phyloP scores from a whole-genome alignment of 2,888 invertebrate genomes.

The Thelaira solivaga region DNA sequence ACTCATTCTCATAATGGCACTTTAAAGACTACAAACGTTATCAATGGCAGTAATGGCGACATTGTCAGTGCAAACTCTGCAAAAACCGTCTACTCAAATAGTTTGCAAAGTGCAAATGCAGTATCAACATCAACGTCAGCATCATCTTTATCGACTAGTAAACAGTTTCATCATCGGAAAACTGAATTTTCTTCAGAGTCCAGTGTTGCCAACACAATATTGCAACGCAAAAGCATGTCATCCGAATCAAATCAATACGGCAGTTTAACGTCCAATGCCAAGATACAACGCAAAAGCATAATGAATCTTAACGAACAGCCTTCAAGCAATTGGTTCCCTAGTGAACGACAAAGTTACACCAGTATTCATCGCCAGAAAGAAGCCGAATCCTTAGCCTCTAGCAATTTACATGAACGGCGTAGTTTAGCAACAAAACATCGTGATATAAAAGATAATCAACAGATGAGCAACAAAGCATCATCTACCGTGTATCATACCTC shows the following conservation, averaged over 20 bases:
- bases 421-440: conserved; percentile 64
- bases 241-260: conserved; percentile 69
- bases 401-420: conserved; percentile 58
- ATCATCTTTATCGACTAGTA: conserved; percentile 62
- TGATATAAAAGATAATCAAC: conserved; percentile 38
- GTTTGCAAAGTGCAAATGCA: conserved; percentile 35
- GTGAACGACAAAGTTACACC: conserved; percentile 87
- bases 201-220: conserved; percentile 86
- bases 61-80: conserved; percentile 8
- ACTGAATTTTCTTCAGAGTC: conserved; percentile 85
- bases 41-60: conserved; percentile 10
- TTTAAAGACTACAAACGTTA: not conserved
- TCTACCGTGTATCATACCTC: conserved; percentile 57
- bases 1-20: conserved; percentile 3
- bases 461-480: conserved; percentile 17
- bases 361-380: conserved; percentile 86
- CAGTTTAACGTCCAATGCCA: conserved; percentile 78
- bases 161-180: conserved; percentile 82
- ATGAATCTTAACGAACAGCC: conserved; percentile 86
- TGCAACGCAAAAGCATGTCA: conserved; percentile 82
- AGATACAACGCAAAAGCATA: conserved; percentile 88
- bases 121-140: conserved; percentile 64
- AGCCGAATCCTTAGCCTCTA: conserved; percentile 68
- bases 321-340: conserved; percentile 82
- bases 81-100: conserved; percentile 39